Percentiles rank a stretch among this genome's conserved stretches.
These are phyloP conservation scores for Vulpes lagopus DNA, from an alignment of 2,113 vertebrate genomes.

Conservation along the genomic window DNA sequence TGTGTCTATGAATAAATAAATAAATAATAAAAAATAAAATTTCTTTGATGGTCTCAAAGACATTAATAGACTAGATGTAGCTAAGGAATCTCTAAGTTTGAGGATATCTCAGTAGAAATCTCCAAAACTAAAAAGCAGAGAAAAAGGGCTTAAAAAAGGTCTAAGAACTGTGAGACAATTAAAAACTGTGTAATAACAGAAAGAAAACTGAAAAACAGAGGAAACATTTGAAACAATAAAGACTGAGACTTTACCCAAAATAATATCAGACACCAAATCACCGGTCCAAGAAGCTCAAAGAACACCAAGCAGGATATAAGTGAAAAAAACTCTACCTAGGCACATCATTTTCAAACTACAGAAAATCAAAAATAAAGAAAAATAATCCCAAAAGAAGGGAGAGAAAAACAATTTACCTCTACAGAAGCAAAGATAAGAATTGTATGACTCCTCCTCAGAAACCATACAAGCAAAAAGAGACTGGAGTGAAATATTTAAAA, in stretches of 20 bases:
- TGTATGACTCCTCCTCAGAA: background rate
- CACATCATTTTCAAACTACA: background rate
- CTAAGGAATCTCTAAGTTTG: background rate
- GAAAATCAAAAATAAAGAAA: background rate
- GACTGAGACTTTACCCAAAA: background rate
- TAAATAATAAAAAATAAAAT: background rate
- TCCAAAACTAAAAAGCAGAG: background rate
- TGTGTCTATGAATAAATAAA: too few species aligned
- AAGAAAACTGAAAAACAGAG: background rate
- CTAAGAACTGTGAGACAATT: background rate
- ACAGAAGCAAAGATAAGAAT: background rate
- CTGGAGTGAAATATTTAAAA: background rate
- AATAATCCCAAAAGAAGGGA: background rate
- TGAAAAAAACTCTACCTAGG: background rate
- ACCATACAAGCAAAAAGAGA: background rate
- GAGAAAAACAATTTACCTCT: background rate
- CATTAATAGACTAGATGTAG: background rate
- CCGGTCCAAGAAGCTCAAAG: background rate
- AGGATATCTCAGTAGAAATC: background rate
- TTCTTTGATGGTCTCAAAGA: background rate
- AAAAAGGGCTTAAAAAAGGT: background rate
- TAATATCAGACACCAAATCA: background rate
- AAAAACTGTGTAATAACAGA: background rate
- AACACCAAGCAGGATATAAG: background rate
- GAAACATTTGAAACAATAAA: background rate